phyloP scores from a whole-genome alignment of 2,797 vertebrate species.

The Characodon lateralis region DNA sequence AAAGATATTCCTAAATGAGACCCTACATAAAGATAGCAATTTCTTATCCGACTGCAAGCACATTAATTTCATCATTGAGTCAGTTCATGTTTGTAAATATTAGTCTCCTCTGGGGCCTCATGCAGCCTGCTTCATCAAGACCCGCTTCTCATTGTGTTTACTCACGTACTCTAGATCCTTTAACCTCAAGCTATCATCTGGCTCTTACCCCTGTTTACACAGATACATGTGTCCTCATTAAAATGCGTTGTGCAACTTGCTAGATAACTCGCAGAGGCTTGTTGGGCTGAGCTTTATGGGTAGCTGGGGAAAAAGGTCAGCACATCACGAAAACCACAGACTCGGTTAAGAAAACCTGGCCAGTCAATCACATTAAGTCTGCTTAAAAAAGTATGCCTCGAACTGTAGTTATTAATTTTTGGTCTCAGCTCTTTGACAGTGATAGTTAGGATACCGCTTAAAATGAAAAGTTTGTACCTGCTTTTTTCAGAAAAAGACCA shows the following conservation, averaged over 20 bases:
- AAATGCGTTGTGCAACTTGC: conserved; percentile 57
- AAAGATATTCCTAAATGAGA: neutral
- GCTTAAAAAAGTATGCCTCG: neutral
- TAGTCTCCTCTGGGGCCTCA: conserved; percentile 18
- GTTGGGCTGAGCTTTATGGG: conserved; percentile 48
- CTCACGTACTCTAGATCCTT: conserved; percentile 23
- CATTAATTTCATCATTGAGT: conserved; percentile 23
- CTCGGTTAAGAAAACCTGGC: conserved; percentile 12
- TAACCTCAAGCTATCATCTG: conserved; percentile 47
- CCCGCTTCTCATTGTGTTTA: conserved; percentile 46
- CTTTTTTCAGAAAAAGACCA: conserved; percentile 2
- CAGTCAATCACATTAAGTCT: conserved; percentile 16
- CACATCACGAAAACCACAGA: conserved; percentile 25
- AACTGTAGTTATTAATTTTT: conserved; percentile 1
- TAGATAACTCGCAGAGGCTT: conserved; percentile 38
- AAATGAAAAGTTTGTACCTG: neutral
- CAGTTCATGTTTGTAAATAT: conserved; percentile 52
- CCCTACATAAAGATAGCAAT: neutral
- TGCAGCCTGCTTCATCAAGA: conserved; percentile 19
- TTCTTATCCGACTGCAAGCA: conserved; percentile 10
- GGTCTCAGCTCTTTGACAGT: neutral
- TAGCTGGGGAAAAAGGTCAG: conserved; percentile 53
- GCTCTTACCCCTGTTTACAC: conserved; percentile 57
- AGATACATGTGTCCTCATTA: conserved; percentile 64
- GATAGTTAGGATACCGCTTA: neutral